Conservation (phyloP, 1,140 invertebrate species). For the Diuraphis noxia region DNA sequence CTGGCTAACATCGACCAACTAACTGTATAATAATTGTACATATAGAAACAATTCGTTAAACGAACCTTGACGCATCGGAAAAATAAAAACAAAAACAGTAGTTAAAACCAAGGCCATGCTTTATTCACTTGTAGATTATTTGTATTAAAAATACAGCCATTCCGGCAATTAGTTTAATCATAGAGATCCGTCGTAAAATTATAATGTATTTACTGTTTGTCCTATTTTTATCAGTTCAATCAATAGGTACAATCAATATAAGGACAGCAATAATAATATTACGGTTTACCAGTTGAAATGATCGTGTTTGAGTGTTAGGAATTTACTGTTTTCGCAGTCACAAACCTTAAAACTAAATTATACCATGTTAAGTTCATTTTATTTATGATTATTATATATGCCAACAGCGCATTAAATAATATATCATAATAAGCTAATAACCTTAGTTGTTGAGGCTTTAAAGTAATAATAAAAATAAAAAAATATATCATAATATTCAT, state of each 20-base stretch:
- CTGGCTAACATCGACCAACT: background rate
- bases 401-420: no score
- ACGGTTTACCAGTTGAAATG: background rate
- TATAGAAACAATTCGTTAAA: constrained; percentile 28
- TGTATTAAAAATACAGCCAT: background rate
- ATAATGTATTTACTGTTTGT: background rate
- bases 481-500: no score
- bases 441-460: no score
- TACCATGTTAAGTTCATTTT: background rate
- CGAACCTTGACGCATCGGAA: background rate
- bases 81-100: no score
- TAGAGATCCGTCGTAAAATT: background rate
- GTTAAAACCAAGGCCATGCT: background rate
- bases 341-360: background rate
- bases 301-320: background rate
- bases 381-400: background rate
- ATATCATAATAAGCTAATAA: no score
- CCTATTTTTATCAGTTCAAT: background rate
- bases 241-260: background rate
- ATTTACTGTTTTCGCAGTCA: background rate
- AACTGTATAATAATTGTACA: background rate
- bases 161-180: background rate
- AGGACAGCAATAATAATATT: background rate
- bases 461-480: no score
- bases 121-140: background rate